These are phyloP conservation scores for Virgularia gustaviana DNA, from an alignment of 92 coral and sea anemone species.

Conservation along the genomic window DNA sequence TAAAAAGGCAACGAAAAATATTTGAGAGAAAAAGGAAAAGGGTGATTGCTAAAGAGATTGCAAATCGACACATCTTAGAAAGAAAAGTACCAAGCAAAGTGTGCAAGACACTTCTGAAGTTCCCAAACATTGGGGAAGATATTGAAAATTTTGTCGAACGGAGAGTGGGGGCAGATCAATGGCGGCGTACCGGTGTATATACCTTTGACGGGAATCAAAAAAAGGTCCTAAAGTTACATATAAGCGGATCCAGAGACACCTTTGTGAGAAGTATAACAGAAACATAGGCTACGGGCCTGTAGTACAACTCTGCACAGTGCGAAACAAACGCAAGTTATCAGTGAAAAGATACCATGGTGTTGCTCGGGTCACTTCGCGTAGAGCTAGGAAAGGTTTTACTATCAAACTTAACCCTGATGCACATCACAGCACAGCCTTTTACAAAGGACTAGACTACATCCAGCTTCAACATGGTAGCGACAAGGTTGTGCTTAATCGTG, in stretches of 20 bases:
- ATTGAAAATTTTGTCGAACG: slow-evolving; percentile 45
- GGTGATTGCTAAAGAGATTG: slow-evolving; percentile 36
- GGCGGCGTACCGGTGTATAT: slow-evolving; percentile 61
- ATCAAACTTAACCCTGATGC: slow-evolving; percentile 44
- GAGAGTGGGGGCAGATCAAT: slow-evolving; percentile 53
- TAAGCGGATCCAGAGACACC: slow-evolving; percentile 33
- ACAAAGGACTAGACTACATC: slow-evolving; percentile 43
- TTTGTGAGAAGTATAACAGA: slow-evolving; percentile 33
- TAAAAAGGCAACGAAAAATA: slow-evolving; percentile 27
- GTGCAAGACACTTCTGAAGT: slow-evolving; percentile 34
- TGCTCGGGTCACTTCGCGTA: slow-evolving; percentile 43
- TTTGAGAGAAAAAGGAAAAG: slow-evolving; percentile 35
- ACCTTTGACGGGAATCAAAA: slow-evolving; percentile 31
- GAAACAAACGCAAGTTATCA: slow-evolving; percentile 42
- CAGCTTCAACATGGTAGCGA: slow-evolving; percentile 27
- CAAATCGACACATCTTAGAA: slow-evolving; percentile 18
- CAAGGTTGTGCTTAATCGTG: slow-evolving; percentile 29
- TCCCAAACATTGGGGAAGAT: slow-evolving; percentile 51
- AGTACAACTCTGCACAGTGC: slow-evolving; percentile 37
- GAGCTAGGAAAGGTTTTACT: slow-evolving; percentile 44
- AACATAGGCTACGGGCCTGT: slow-evolving; percentile 49
- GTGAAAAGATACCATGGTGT: slow-evolving; percentile 37
- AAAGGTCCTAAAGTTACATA: slow-evolving; percentile 38
- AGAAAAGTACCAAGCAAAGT: slow-evolving; percentile 50
- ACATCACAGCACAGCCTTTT: slow-evolving; percentile 28